phyloP scores from a whole-genome alignment of 2,113 vertebrate species.

The Pristiophorus japonicus region DNA sequence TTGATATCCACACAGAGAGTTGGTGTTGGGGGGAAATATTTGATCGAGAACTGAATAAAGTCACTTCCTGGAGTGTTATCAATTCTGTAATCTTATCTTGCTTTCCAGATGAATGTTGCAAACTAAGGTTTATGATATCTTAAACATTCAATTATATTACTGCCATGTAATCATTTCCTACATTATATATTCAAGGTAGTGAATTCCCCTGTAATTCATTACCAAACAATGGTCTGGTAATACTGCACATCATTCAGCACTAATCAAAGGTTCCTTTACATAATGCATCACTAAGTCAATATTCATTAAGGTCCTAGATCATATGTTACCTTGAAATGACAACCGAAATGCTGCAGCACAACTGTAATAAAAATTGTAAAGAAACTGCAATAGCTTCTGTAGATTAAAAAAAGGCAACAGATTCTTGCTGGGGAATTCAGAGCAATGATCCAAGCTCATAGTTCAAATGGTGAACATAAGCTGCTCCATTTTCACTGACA shows the following conservation, averaged over 20 bases:
- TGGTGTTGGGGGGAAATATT: too few relatives aligned
- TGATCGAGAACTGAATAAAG: neutral
- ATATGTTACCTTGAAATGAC: neutral
- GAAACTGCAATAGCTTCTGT: neutral
- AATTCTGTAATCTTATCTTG: neutral
- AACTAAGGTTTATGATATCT: neutral
- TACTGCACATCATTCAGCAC: neutral
- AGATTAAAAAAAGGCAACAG: neutral
- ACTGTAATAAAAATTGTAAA: neutral
- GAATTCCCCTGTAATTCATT: neutral
- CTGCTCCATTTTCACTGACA: neutral
- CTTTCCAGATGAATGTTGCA: neutral
- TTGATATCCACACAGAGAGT: too few relatives aligned
- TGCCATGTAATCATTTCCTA: neutral
- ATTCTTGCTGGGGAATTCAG: neutral
- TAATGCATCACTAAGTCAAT: neutral
- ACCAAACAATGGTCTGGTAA: neutral
- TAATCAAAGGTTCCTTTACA: too few relatives aligned
- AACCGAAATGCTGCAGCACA: too few relatives aligned
- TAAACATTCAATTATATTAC: neutral
- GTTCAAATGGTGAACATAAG: neutral
- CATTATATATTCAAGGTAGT: neutral
- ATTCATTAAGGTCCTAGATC: neutral
- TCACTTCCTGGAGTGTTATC: neutral
- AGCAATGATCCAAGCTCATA: neutral